These are phyloP conservation scores for Nemotelus pantherinus DNA, from an alignment of 2,888 invertebrate species.

Conservation along the genomic window DNA sequence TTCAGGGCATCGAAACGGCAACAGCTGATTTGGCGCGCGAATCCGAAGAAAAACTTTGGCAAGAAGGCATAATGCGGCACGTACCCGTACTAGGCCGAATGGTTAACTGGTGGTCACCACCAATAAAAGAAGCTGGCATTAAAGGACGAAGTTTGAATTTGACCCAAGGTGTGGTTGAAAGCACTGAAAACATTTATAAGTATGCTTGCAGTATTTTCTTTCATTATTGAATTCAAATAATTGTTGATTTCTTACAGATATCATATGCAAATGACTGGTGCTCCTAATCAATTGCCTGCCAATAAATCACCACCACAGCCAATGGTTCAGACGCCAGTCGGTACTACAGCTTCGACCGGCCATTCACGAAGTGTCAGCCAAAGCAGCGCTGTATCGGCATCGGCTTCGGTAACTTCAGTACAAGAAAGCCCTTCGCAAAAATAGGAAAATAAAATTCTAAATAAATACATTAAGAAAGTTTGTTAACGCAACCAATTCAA, in stretches of 20 bases:
- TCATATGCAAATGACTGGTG: conserved; percentile 80
- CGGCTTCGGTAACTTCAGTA: conserved; percentile 26
- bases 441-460: conserved; percentile 40
- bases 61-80: conserved; percentile 92
- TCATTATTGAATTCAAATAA: neutral
- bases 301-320: conserved; percentile 75
- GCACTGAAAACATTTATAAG: conserved; percentile 80
- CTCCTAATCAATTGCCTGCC: conserved; percentile 68
- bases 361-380: conserved; percentile 76
- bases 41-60: conserved; percentile 89
- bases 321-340: conserved; percentile 74
- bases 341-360: conserved; percentile 57
- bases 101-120: conserved; percentile 96
- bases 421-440: conserved; percentile 43
- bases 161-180: conserved; percentile 79
- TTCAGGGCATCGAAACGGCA: conserved; percentile 88
- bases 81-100: conserved; percentile 94
- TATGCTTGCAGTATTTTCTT: conserved; percentile 49
- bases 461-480: conserved; percentile 34
- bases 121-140: conserved; percentile 78
- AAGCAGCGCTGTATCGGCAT: conserved; percentile 61
- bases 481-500: conserved; percentile 29
- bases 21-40: conserved; percentile 91
- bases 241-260: conserved; percentile 65
- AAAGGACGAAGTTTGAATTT: conserved; percentile 86